These are phyloP conservation scores for Druceiella hillmani DNA, from an alignment of 2,888 invertebrate genomes.

Conservation along the genomic window DNA sequence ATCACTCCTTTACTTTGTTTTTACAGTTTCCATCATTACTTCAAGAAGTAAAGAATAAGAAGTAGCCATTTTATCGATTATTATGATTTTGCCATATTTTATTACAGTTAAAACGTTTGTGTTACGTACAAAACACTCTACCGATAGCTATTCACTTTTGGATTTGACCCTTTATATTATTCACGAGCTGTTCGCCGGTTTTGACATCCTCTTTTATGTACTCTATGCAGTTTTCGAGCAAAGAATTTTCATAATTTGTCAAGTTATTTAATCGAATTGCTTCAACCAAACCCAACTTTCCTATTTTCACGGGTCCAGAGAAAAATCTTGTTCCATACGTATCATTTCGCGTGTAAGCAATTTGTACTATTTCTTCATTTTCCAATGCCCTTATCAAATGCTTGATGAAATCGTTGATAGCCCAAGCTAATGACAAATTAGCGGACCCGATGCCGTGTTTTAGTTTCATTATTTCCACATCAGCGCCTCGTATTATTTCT, in stretches of 20 bases:
- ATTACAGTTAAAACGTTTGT: too few species aligned
- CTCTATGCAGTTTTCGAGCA: too few species aligned
- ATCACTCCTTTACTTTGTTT: too few species aligned
- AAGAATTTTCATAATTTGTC: conserved; percentile 30
- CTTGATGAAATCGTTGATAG: conserved; percentile 34
- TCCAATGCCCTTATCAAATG: conserved; percentile 31
- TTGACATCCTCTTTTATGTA: too few species aligned
- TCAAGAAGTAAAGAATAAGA: too few species aligned
- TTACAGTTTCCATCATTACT: too few species aligned
- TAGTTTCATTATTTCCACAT: conserved; percentile 31
- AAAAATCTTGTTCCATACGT: conserved; percentile 36
- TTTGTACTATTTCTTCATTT: conserved; percentile 30
- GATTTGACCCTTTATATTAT: too few species aligned
- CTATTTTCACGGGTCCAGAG: conserved; percentile 33
- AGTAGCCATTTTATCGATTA: too few species aligned
- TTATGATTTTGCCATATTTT: too few species aligned
- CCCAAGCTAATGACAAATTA: conserved; percentile 33
- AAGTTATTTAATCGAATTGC: conserved; percentile 29
- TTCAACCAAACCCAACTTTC: conserved; percentile 30
- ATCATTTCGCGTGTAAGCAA: conserved; percentile 33
- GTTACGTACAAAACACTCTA: too few species aligned
- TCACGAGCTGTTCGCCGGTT: too few species aligned
- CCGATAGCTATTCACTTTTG: too few species aligned
- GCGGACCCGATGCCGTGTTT: conserved; percentile 32
- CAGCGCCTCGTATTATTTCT: conserved; percentile 32